These are phyloP conservation scores for Steinernema feltiae DNA, from an alignment of 1,140 invertebrate genomes.

Conservation along the genomic window DNA sequence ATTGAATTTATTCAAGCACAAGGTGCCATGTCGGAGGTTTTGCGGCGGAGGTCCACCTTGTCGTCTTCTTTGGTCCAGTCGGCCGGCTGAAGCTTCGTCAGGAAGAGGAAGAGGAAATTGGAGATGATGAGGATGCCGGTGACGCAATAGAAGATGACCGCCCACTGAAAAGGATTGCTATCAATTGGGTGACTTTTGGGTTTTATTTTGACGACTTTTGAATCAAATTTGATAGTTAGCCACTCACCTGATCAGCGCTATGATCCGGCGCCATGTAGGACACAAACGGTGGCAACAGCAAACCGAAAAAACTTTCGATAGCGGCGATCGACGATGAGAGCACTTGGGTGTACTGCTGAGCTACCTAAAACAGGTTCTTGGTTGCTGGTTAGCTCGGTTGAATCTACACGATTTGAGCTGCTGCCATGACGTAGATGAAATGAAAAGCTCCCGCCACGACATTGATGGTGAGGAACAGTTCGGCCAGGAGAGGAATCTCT, in stretches of 20 bases:
- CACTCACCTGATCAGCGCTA: conserved; percentile 19
- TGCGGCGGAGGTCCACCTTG: not conserved
- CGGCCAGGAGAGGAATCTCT: conserved; percentile 10
- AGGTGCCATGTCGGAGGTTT: not conserved
- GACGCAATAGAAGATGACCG: conserved; percentile 25
- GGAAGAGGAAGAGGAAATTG: conserved; percentile 18
- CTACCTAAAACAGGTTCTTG: conserved; percentile 20
- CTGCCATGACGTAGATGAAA: conserved; percentile 21
- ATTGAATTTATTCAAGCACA: not conserved
- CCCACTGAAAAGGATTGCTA: conserved; percentile 27
- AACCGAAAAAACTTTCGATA: conserved; percentile 23
- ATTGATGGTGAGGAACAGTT: conserved; percentile 22
- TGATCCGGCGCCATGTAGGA: conserved; percentile 23
- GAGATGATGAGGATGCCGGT: conserved; percentile 18
- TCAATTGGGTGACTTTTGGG: not conserved
- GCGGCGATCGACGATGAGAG: conserved; percentile 25
- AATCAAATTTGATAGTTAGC: not conserved
- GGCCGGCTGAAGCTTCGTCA: conserved; percentile 17
- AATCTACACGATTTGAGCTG: conserved; percentile 35
- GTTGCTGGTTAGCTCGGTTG: not conserved
- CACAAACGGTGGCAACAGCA: conserved; percentile 23
- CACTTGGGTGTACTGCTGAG: conserved; percentile 27
- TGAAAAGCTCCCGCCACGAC: conserved; percentile 20
- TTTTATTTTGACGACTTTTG: not conserved
- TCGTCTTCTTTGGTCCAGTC: conserved; percentile 24